These are phyloP conservation scores for Hycleus cichorii DNA, from an alignment of 1,140 invertebrate species.

Conservation along the genomic window DNA sequence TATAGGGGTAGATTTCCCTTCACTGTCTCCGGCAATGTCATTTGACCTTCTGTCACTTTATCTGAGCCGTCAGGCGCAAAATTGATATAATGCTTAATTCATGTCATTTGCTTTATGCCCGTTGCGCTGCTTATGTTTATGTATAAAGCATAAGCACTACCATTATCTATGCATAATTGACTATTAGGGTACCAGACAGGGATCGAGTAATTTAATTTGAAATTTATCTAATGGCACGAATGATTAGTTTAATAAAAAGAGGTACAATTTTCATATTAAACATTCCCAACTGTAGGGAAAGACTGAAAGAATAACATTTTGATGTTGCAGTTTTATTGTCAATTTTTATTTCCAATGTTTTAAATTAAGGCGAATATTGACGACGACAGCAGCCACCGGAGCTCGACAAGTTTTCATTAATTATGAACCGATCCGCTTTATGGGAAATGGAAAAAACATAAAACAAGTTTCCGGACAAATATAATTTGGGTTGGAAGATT, in stretches of 20 bases:
- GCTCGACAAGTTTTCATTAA: slow-evolving; percentile 24
- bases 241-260: slow-evolving; percentile 13
- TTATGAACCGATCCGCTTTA: slow-evolving; percentile 32
- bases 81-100: slow-evolving; percentile 42
- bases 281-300: too few relatives aligned
- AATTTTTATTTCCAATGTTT: too few relatives aligned
- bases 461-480: slow-evolving; percentile 35
- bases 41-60: slow-evolving; percentile 40
- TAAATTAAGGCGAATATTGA: too few relatives aligned
- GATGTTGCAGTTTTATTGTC: too few relatives aligned
- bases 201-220: slow-evolving; percentile 26
- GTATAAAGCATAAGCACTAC: slow-evolving; percentile 21
- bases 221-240: slow-evolving; percentile 26
- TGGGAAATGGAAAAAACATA: slow-evolving; percentile 24
- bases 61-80: slow-evolving; percentile 37
- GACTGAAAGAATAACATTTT: too few relatives aligned
- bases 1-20: slow-evolving; percentile 16
- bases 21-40: slow-evolving; percentile 23
- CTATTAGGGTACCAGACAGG: slow-evolving; percentile 19
- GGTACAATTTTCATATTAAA: too few relatives aligned
- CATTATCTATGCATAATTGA: slow-evolving; percentile 33
- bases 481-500: slow-evolving; percentile 35
- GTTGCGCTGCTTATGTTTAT: slow-evolving; percentile 26
- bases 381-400: too few relatives aligned
- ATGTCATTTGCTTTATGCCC: slow-evolving; percentile 34